Conservation (phyloP, 2,888 invertebrate genomes). For the Eupithecia centaureata region DNA sequence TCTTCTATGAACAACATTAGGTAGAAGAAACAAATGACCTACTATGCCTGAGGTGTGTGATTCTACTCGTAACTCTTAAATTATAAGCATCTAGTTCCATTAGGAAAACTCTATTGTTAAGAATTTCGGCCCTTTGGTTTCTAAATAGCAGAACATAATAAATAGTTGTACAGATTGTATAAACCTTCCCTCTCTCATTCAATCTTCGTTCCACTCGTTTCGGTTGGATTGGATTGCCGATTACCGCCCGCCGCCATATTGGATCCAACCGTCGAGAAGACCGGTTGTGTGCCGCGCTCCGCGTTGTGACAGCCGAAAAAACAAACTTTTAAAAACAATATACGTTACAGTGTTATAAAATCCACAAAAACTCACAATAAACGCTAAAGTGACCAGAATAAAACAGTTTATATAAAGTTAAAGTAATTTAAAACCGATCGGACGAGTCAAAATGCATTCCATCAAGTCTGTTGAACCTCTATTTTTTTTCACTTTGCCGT, state of each 20-base stretch:
- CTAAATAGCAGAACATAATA: background rate
- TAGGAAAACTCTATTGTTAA: background rate
- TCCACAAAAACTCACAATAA: conserved; percentile 43
- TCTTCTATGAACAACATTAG: background rate
- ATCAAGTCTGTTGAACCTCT: conserved; percentile 79
- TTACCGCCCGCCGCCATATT: conserved; percentile 69
- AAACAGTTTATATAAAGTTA: conserved; percentile 35
- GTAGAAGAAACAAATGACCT: background rate
- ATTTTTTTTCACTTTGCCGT: conserved; percentile 70
- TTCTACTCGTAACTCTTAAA: background rate
- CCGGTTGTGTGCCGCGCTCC: conserved; percentile 58
- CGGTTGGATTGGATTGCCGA: conserved; percentile 32
- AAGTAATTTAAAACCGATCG: conserved; percentile 51
- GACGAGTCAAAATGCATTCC: conserved; percentile 80
- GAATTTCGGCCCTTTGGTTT: conserved; percentile 10
- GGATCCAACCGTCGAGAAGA: conserved; percentile 59
- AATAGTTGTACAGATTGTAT: background rate
- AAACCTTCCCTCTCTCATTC: conserved; percentile 41
- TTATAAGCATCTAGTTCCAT: background rate
- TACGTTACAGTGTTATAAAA: conserved; percentile 52
- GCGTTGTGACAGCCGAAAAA: conserved; percentile 76
- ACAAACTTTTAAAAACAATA: conserved; percentile 66
- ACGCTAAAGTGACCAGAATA: conserved; percentile 59
- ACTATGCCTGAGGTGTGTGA: background rate
- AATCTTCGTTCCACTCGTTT: conserved; percentile 37